Evolutionary conservation across 2,888 invertebrate species (phyloP).

Genomic region (Coenonympha arcania): DNA sequence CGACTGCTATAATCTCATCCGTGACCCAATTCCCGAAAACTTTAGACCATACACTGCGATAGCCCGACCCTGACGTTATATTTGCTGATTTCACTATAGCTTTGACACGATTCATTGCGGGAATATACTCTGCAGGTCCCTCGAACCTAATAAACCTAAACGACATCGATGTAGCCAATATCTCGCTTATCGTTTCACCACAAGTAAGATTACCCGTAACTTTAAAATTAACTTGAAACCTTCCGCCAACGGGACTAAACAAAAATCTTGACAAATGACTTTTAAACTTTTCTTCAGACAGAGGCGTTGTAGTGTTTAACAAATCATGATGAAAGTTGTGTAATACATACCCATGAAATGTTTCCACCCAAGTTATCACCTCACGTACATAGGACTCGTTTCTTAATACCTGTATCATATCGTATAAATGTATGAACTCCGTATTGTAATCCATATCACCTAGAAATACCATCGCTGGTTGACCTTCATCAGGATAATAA

Average conservation of each 20-base stretch:
- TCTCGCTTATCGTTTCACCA: conserved; percentile 73
- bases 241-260: conserved; percentile 79
- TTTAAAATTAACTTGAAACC: conserved; percentile 79
- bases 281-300: conserved; percentile 73
- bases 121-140: conserved; percentile 79
- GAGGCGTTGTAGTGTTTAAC: conserved; percentile 57
- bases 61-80: conserved; percentile 76
- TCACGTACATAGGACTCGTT: conserved; percentile 71
- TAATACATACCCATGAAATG: conserved; percentile 77
- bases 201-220: conserved; percentile 76
- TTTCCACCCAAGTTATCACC: conserved; percentile 77
- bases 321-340: conserved; percentile 67
- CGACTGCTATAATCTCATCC: conserved; percentile 82
- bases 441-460: conserved; percentile 78
- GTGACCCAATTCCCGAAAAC: conserved; percentile 84
- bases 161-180: conserved; percentile 76
- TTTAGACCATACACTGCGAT: conserved; percentile 81
- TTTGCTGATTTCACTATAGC: conserved; percentile 70
- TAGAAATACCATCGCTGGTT: conserved; percentile 77
- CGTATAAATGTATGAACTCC: conserved; percentile 74
- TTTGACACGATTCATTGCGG: conserved; percentile 80
- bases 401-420: conserved; percentile 68
- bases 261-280: conserved; percentile 79
- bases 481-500: conserved; percentile 79
- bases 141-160: conserved; percentile 76